Base-by-base conservation (phyloP, 2,888 invertebrate genomes). In the Mimumesa dahlbomi region DNA sequence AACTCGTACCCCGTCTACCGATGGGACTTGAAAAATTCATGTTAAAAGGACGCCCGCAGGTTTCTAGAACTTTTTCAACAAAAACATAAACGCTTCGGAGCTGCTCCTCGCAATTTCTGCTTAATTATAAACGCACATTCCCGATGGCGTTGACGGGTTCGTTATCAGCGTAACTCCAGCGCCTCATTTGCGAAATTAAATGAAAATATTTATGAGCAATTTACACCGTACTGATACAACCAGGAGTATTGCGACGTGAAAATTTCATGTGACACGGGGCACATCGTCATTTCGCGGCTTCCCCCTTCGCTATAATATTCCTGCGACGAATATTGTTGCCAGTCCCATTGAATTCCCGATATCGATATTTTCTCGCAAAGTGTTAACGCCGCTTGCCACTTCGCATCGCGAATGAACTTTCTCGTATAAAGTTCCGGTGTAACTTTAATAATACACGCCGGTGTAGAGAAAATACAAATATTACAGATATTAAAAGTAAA, bases 121-220 rank as follows among this genome's bases (percentile, higher is more conserved):
- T 31, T 56, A 31, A 48, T 48, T 40, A 29, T 5, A 0, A 21
- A 22, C 29, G 31, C 2, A 6, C n/a, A 16, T 21, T 38, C 50
- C 16, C 40, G 16, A 13, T 31, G 40, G 5, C 6, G 9, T n/a
- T 29, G 16, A 45, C 18, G 45, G 25, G 4, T 25, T 45, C n/a
- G 63, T 70, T 67, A 68, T 79, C 62, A 16, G 38, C 59, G 58
- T 45, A 58, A 65, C 63, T 72, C 36, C 58, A n/a, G 53, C 61
- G n/a, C 76, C 74, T 77, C 58, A 74, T 79, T 81, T 50, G 61
- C 54, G 52, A 75, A 73, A 79, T 79, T 62, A 74, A 70, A 65
- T 59, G 72, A 71, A 78, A 75, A 79, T 77, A 80, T 83, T 82
- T 78, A 75, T 69, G 70, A 75, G 66, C 73, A 62, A 75, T 74